These are phyloP conservation scores for Sphaerodactylus townsendi DNA, from an alignment of 2,113 vertebrate species.

Conservation along the genomic window DNA sequence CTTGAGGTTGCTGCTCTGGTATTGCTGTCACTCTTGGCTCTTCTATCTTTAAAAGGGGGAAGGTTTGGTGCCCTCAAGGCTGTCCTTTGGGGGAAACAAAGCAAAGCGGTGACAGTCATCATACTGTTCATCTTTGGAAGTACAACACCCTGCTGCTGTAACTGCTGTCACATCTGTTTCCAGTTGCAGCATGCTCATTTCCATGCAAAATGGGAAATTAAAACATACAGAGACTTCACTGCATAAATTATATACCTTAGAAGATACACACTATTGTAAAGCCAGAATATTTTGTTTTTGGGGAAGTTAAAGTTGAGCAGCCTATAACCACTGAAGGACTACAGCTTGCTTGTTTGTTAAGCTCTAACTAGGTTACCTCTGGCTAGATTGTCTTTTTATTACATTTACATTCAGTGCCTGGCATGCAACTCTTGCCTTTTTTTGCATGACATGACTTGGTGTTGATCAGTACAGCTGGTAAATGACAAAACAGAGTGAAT, in stretches of 20 bases:
- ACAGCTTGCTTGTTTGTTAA: not conserved
- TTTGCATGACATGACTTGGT: not conserved
- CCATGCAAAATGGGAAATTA: not conserved
- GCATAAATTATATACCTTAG: not conserved
- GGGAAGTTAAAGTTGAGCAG: not conserved
- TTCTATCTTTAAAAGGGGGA: not conserved
- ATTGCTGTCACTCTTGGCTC: too few relatives aligned
- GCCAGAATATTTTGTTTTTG: too few relatives aligned
- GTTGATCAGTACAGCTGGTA: not conserved
- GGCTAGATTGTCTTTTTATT: not conserved
- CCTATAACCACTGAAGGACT: not conserved
- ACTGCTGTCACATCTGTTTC: not conserved
- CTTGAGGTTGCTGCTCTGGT: not conserved
- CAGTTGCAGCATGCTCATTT: not conserved
- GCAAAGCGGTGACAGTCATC: not conserved
- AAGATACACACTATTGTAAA: not conserved
- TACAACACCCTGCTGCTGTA: not conserved
- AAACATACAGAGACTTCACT: not conserved
- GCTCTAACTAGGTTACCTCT: not conserved
- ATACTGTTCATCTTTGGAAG: not conserved
- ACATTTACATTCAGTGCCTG: not conserved
- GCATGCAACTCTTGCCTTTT: too few relatives aligned
- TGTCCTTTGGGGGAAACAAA: not conserved
- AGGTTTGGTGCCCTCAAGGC: not conserved
- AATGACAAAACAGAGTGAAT: not conserved